Percentiles rank a stretch among this genome's conserved stretches.
These are phyloP conservation scores for Arenicola marina DNA, from an alignment of 2,888 invertebrate species.

Conservation along the genomic window DNA sequence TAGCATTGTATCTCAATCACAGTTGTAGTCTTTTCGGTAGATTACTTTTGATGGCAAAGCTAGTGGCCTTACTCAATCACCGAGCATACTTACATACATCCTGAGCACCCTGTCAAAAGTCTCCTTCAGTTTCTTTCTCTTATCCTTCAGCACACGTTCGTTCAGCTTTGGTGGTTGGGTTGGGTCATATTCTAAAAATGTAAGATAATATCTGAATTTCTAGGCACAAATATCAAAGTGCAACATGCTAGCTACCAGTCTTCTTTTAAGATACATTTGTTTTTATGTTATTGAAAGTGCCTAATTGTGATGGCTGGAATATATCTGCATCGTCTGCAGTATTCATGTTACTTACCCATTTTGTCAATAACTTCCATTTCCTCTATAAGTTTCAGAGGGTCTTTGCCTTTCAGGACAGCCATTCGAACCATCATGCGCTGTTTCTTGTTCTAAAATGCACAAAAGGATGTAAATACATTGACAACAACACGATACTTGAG, in stretches of 20 bases:
- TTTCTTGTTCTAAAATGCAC: conserved; percentile 77
- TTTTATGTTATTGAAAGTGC: too few species aligned
- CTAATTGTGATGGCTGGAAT: too few species aligned
- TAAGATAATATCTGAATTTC: not conserved
- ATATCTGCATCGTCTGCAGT: too few species aligned
- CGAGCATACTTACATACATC: conserved; percentile 76
- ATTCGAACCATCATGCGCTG: conserved; percentile 95
- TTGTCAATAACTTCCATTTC: conserved; percentile 98
- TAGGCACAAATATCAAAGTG: too few species aligned
- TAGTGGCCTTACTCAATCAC: not conserved
- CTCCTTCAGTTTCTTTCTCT: conserved; percentile 91
- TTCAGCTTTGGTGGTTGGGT: conserved; percentile 91
- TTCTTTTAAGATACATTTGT: too few species aligned
- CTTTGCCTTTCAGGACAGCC: conserved; percentile 96
- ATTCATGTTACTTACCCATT: conserved; percentile 75
- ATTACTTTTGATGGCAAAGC: too few species aligned
- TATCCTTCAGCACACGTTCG: conserved; percentile 95
- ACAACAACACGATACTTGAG: too few species aligned
- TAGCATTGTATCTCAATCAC: too few species aligned
- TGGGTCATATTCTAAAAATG: conserved; percentile 82
- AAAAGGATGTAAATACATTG: too few species aligned
- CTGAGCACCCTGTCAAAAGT: conserved; percentile 91
- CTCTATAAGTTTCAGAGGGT: conserved; percentile 90
- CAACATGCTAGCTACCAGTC: too few species aligned
- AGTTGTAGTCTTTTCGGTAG: too few species aligned